phyloP scores from a whole-genome alignment of 2,113 vertebrate genomes.

The Malurus cyaneus region DNA sequence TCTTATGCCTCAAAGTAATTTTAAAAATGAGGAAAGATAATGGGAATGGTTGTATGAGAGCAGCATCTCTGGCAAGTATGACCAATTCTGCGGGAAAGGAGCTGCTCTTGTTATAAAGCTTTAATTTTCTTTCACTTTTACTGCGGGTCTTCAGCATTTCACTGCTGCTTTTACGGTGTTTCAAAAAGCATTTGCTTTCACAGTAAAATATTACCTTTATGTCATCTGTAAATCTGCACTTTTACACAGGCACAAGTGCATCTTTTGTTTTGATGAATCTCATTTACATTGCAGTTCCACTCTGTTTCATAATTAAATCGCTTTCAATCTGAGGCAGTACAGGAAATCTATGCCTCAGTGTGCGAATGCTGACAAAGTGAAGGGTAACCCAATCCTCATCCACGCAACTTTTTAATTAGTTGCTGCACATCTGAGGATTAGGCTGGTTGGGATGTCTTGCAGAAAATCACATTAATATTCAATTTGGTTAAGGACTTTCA shows the following conservation, averaged over 20 bases:
- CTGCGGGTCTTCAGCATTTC: not conserved
- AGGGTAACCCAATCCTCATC: constrained; percentile 42
- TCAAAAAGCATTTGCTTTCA: not conserved
- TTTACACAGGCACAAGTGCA: not conserved
- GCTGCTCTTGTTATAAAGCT: not conserved
- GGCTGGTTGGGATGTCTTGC: constrained; percentile 38
- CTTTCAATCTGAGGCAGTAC: not conserved
- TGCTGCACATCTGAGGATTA: constrained; percentile 47
- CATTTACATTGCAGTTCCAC: not conserved
- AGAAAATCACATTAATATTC: constrained; percentile 66
- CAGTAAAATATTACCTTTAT: not conserved
- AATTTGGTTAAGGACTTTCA: constrained; percentile 29
- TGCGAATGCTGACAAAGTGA: constrained; percentile 42
- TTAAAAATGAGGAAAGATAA: constrained; percentile 13
- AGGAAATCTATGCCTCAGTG: constrained; percentile 32
- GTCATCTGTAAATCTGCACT: not conserved
- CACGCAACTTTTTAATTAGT: constrained; percentile 52
- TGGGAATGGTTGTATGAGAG: not conserved
- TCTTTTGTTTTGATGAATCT: not conserved
- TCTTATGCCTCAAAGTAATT: constrained; percentile 35
- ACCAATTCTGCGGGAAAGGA: not conserved
- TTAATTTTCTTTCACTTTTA: constrained; percentile 33
- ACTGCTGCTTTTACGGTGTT: not conserved
- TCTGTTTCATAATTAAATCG: constrained; percentile 23
- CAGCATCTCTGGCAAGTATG: not conserved